A percentile compares a stretch with the other conserved stretches of the same genome.
Evolutionary conservation across 2,113 vertebrate genomes (phyloP).

Genomic region (Pseudopodoces humilis): DNA sequence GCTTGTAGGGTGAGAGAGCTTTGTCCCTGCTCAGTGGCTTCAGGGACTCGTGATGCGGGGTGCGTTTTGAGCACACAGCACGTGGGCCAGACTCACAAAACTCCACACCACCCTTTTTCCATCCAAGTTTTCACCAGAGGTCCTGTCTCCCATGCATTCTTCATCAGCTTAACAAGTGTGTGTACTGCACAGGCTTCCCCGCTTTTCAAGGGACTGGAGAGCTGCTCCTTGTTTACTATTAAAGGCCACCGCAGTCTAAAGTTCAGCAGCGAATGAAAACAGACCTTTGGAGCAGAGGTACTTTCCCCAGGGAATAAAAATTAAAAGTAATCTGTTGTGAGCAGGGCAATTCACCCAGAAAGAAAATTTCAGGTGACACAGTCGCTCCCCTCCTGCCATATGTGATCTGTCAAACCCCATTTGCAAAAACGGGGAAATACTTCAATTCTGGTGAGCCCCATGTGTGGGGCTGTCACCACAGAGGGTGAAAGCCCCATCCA

Average conservation of each 20-base stretch:
- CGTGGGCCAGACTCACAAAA: neutral
- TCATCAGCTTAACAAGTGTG: neutral
- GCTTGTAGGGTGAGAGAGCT: neutral
- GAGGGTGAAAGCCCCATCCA: neutral
- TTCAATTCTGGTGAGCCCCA: neutral
- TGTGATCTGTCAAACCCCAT: accelerated
- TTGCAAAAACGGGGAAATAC: neutral
- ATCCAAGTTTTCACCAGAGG: neutral
- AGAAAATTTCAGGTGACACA: neutral
- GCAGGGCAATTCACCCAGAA: neutral
- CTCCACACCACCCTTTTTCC: neutral
- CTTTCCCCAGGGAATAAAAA: neutral
- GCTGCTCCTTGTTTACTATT: neutral
- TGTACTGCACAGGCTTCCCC: neutral
- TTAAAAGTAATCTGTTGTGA: neutral
- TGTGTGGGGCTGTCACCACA: accelerated
- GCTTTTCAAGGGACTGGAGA: neutral
- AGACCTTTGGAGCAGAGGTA: slow-evolving; percentile 35
- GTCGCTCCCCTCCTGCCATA: accelerated
- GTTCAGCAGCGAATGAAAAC: slow-evolving; percentile 21
- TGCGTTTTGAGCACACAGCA: accelerated
- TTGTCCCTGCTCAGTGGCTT: neutral
- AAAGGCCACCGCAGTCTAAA: neutral
- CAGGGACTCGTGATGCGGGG: neutral
- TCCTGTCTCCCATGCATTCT: neutral